phyloP scores from a whole-genome alignment of 2,113 vertebrate genomes.

The Sphyrna mokarran region DNA sequence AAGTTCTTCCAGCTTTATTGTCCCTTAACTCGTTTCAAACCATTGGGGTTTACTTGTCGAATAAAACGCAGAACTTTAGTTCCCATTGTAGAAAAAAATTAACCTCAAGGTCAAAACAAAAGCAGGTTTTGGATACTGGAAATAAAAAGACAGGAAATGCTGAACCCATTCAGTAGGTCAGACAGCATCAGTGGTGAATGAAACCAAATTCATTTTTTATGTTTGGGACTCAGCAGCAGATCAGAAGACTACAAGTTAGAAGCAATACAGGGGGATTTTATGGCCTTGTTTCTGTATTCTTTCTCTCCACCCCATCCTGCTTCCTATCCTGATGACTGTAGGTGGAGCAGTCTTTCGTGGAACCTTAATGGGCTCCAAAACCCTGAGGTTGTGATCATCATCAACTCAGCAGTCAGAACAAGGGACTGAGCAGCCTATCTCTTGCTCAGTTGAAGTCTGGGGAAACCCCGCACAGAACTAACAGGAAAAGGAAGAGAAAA shows the following conservation, averaged over 20 bases:
- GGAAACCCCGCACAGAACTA: background rate
- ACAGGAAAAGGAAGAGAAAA: background rate
- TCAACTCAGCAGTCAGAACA: background rate
- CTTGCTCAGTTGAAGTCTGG: background rate
- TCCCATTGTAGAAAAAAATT: background rate
- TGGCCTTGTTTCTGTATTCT: no score
- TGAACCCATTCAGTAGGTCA: background rate
- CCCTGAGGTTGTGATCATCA: background rate
- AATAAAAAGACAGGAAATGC: background rate
- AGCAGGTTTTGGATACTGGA: background rate
- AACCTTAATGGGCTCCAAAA: background rate
- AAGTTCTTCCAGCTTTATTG: background rate
- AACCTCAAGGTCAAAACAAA: background rate
- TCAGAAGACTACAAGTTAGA: background rate
- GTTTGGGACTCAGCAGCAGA: background rate
- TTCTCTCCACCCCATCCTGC: no score
- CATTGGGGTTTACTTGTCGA: background rate
- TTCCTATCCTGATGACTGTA: background rate
- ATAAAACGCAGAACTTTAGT: background rate
- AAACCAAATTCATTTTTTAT: background rate
- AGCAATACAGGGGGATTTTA: no score
- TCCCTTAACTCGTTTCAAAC: conserved; percentile 11
- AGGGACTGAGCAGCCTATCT: background rate
- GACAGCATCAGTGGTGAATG: background rate
- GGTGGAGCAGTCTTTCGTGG: background rate